Conservation (phyloP, 2,113 vertebrate species). For the Myrmecobius fasciatus region DNA sequence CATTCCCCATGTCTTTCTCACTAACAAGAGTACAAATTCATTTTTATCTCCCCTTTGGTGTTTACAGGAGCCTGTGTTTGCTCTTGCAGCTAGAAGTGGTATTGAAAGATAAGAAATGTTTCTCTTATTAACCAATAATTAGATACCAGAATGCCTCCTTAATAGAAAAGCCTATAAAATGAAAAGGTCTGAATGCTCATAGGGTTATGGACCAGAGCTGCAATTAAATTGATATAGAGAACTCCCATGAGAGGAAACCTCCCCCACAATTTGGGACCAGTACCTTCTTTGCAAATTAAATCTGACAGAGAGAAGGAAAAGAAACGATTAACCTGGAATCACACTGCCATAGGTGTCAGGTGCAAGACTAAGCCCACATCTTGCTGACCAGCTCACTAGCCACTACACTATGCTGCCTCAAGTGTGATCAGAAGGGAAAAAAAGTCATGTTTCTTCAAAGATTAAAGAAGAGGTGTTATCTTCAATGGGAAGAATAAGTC, state of each 20-base stretch:
- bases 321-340: too few relatives aligned
- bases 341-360: too few relatives aligned
- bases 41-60: not conserved
- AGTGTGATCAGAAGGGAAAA: too few relatives aligned
- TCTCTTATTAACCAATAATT: constrained; percentile 31
- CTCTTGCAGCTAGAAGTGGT: not conserved
- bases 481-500: constrained; percentile 57
- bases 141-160: constrained; percentile 17
- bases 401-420: too few relatives aligned
- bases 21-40: not conserved
- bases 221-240: too few relatives aligned
- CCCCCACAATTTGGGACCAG: too few relatives aligned
- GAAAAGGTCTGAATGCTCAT: constrained; percentile 68
- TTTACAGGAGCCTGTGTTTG: not conserved
- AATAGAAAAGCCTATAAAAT: constrained; percentile 51
- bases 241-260: too few relatives aligned
- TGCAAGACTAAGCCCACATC: too few relatives aligned
- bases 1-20: not conserved
- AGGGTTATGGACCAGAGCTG: not conserved
- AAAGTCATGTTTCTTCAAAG: too few relatives aligned
- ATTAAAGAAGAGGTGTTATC: constrained; percentile 28
- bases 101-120: constrained; percentile 56
- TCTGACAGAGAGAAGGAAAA: too few relatives aligned
- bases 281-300: too few relatives aligned
- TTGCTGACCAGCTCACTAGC: too few relatives aligned